Evolutionary conservation across 2,113 vertebrate genomes (phyloP).

Genomic region (Cinclus mexicanus): DNA sequence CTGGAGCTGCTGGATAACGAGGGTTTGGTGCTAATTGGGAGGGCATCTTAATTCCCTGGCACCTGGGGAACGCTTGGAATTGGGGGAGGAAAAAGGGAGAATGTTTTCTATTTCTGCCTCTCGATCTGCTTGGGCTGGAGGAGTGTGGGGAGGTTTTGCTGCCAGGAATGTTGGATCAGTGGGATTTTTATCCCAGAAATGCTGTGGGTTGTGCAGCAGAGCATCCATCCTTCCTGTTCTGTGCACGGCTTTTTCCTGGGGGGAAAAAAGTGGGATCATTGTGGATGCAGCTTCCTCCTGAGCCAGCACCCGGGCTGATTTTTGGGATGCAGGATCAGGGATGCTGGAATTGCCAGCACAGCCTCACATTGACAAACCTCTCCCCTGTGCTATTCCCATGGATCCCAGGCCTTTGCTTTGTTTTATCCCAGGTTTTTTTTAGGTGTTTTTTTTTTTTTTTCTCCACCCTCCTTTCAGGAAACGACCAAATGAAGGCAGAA

Average conservation of each 20-base stretch:
- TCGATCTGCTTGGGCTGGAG: not conserved
- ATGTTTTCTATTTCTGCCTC: not conserved
- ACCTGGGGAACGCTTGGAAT: not conserved
- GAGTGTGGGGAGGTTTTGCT: not conserved
- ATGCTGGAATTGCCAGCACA: not conserved
- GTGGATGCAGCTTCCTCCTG: not conserved
- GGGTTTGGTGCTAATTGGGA: not conserved
- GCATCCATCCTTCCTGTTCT: not conserved
- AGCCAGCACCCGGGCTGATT: not conserved
- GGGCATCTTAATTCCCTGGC: not conserved
- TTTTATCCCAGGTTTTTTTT: rapidly evolving
- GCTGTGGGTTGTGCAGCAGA: rapidly evolving
- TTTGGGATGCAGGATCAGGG: not conserved
- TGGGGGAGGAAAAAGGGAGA: rapidly evolving
- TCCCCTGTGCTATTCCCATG: not conserved
- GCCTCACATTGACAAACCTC: rapidly evolving
- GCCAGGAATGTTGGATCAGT: not conserved
- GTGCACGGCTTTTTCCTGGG: too few species aligned
- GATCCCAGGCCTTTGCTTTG: not conserved
- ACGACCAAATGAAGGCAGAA: conserved; percentile 96
- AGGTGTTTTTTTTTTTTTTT: too few species aligned
- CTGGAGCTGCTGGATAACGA: not conserved
- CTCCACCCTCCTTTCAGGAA: conserved; percentile 69
- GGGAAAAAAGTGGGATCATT: not conserved
- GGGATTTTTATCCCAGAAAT: not conserved